These are phyloP conservation scores for Rhabdomys pumilio DNA, from an alignment of 2,797 vertebrate species.

Conservation along the genomic window DNA sequence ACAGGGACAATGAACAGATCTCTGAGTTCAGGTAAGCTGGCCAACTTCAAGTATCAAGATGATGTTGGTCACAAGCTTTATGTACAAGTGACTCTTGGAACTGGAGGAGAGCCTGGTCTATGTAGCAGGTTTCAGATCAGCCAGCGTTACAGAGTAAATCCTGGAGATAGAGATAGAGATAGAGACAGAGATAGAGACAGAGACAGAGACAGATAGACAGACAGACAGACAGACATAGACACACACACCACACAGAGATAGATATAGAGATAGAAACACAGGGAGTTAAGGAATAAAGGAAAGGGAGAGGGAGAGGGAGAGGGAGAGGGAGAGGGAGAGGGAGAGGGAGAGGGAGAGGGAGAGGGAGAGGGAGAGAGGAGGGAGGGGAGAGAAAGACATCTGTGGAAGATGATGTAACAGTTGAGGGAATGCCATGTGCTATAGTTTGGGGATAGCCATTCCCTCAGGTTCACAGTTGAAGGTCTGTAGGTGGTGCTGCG, in stretches of 20 bases:
- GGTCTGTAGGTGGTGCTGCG: background rate
- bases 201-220: background rate
- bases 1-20: background rate
- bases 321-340: too few species aligned
- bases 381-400: background rate
- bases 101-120: background rate
- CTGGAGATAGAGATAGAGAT: background rate
- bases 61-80: background rate
- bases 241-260: background rate
- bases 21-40: background rate
- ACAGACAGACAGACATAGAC: background rate
- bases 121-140: background rate
- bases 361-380: background rate
- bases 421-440: background rate
- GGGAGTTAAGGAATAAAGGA: background rate
- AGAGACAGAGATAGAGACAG: background rate
- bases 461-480: background rate
- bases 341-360: background rate
- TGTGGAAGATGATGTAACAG: conserved; percentile 2
- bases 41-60: background rate
- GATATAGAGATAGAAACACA: background rate
- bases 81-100: background rate
- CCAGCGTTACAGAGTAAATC: background rate
- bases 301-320: background rate
- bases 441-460: background rate